Conservation (phyloP, 2,797 vertebrate genomes). For the Aselliscus stoliczkanus region DNA sequence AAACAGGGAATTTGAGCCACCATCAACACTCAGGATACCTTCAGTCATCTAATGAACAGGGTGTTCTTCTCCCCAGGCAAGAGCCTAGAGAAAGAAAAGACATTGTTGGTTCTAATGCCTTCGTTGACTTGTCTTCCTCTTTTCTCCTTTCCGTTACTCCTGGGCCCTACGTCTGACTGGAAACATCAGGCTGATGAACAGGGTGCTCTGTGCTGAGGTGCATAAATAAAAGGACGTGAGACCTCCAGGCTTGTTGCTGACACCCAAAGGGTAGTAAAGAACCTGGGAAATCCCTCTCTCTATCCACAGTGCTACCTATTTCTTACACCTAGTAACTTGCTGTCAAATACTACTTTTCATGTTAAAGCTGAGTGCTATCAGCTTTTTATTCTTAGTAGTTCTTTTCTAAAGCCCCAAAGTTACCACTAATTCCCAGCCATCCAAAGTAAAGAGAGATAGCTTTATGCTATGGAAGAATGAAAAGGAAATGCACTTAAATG, state of each 20-base stretch:
- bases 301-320: not conserved
- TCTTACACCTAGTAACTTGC: not conserved
- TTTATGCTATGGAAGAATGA: not conserved
- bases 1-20: not conserved
- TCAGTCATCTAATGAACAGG: not conserved
- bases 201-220: not conserved
- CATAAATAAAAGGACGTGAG: not conserved
- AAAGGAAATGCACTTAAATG: not conserved
- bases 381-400: not conserved
- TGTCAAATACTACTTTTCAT: not conserved
- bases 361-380: not conserved
- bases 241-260: not conserved
- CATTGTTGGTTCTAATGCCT: not conserved
- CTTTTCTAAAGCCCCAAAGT: not conserved
- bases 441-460: not conserved
- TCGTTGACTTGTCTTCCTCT: not conserved
- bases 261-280: not conserved
- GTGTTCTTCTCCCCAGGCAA: not conserved
- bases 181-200: not conserved
- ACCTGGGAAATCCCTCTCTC: not conserved
- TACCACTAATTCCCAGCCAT: not conserved
- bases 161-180: not conserved
- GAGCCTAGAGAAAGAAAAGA: not conserved
- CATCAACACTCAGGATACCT: no score
- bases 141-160: not conserved